Evolutionary conservation across 2,888 invertebrate species (phyloP), one percentile per base, ranked within the genome.

Genomic region (Lacanobia wlatinum): DNA sequence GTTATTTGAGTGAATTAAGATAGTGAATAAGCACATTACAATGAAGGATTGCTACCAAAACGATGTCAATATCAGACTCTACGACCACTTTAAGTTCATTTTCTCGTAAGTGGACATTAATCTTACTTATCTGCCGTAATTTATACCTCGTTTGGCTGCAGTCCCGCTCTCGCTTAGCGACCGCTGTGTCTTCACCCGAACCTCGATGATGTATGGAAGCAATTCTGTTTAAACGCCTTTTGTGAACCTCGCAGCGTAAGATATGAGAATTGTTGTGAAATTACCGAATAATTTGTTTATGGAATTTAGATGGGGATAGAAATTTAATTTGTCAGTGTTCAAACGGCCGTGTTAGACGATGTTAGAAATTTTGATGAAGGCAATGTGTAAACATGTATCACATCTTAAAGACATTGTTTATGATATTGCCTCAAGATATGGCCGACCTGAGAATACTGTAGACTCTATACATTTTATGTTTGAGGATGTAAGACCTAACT

Each of bases 151-250:
- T 73, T 83, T 78, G 69, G 79, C 60, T 73, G 65, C 70, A 73
- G 34, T 58, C 65, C 55, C 63, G 34, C 40, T 72, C 67, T 58
- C 73, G 71, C 75, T 75, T 72, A 78, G 73, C 69, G 46, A 50
- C 55, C 58, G 56, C 53, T 63, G 59, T 64, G 72, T 71, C 52
- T 50, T 59, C 65, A 48, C 43, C 73, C 62, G 63, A 80, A 65
- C 63, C 48, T 61, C 70, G 76, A 84, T 88, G 89, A 90, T 89
- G 81, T 90, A 90, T 90, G 86, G 79, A 79, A 84, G 89, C 85
- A 89, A 90, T 90, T 89, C 86, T 68, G 81, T 85, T 84, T 87
- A 87, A 89, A 88, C 85, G 85, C 85, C 87, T 86, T 83, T 74
- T 84, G 79, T 84, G 80, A 84, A 83, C 78, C 74, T 60, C 77